Evolutionary conservation across 1,140 invertebrate species (phyloP), one percentile per base, ranked within the genome.

Genomic region (Atta texana): DNA sequence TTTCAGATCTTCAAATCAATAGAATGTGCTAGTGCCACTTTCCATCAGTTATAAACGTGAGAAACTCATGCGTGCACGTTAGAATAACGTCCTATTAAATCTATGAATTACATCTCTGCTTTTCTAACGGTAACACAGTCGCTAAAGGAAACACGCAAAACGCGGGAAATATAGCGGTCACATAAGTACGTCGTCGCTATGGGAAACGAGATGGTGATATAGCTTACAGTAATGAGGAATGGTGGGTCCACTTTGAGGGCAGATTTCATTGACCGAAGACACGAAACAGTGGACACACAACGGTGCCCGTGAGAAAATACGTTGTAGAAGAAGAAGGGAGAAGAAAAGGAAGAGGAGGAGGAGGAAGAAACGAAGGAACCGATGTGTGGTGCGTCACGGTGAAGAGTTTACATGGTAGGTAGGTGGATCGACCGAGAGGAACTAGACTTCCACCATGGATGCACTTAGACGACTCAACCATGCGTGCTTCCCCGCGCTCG

Each of bases 401-500:
- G 28, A 84, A 34, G 69, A 61, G 57, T 61, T 82, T 82, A 82
- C 34, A 55, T 84, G 69, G 69, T 53, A 53, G 87, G 87, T 86
- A 89, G 88, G 63, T 90, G 85, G 76, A 59, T 87, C 71, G 88
- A 77, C 53, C 71, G 34, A 90, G 49, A 90, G 80, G 85, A 84
- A 81, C 84, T 89, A 89, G 88, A 87, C 63, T 82, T 74, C 84
- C 44, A 89, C 87, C 53, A 75, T 71, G 57, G 55, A 55, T 72
- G 28, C 61, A 89, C 88, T 90, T 87, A 90, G 28, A 59, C 57
- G 34, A 28, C 18, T 90, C 88, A 90, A 90, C 88, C 88, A 90
- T 90, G 88, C 88, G 88, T 90, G 88, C 88, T 90, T 89, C 88
- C 88, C 71, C 71, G 64, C 53, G 59, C 69, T 89, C 81, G 81